Conservation (phyloP, 2,888 invertebrate species). For the Drosophila robusta region DNA sequence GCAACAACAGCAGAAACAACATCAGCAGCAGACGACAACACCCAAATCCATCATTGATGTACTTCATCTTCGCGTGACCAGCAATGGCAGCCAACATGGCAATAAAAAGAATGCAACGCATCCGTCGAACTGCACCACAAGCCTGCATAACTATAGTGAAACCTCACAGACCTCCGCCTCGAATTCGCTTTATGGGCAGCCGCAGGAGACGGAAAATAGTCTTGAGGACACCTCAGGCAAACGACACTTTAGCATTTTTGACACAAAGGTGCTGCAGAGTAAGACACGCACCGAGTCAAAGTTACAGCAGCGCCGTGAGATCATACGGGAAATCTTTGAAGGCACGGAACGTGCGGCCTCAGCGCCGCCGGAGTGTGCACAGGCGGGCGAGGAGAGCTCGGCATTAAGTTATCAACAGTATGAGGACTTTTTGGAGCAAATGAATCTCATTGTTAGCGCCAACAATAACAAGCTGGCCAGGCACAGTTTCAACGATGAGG, state of each 20-base stretch:
- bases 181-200: conserved; percentile 72
- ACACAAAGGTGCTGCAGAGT: conserved; percentile 90
- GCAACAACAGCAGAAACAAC: conserved; percentile 11
- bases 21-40: conserved; percentile 29
- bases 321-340: conserved; percentile 93
- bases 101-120: conserved; percentile 6
- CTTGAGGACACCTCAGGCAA: conserved; percentile 56
- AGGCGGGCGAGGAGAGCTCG: conserved; percentile 49
- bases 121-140: conserved; percentile 33
- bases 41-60: conserved; percentile 84
- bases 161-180: conserved; percentile 81
- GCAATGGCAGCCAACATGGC: conserved; percentile 35
- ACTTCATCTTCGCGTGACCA: conserved; percentile 83
- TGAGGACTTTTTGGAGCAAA: conserved; percentile 83
- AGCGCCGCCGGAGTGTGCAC: conserved; percentile 88
- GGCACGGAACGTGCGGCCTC: conserved; percentile 91
- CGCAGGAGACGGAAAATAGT: conserved; percentile 54
- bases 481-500: conserved; percentile 6
- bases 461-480: conserved; percentile 70
- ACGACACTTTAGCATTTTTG: conserved; percentile 86
- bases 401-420: conserved; percentile 82
- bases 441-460: conserved; percentile 78
- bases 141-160: conserved; percentile 66
- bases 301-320: conserved; percentile 90
- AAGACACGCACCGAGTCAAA: conserved; percentile 91